Percentiles rank a stretch among this genome's conserved stretches.
phyloP scores from a whole-genome alignment of 1,140 invertebrate genomes.

The Sycobia sp. region DNA sequence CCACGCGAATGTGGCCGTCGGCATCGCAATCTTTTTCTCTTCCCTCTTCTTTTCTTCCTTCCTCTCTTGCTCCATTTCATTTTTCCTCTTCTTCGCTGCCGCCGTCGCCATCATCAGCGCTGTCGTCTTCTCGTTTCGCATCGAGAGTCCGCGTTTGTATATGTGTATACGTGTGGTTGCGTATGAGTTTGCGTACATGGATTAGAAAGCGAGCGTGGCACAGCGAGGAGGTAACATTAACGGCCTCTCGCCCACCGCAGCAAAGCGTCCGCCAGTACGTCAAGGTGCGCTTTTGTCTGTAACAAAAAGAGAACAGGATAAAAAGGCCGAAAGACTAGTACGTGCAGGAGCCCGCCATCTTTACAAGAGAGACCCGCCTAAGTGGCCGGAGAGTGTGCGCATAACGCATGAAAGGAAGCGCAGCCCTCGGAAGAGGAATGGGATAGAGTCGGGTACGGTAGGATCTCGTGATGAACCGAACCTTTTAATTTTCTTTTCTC shows the following conservation, averaged over 20 bases:
- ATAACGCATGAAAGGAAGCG: too few species aligned
- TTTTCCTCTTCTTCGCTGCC: not conserved
- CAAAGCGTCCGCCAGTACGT: conserved; percentile 89
- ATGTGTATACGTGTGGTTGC: not conserved
- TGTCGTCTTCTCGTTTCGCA: not conserved
- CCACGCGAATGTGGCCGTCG: not conserved
- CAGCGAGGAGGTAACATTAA: too few species aligned
- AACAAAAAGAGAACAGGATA: conserved; percentile 60
- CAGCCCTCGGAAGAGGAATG: too few species aligned
- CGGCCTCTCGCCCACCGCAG: conserved; percentile 90
- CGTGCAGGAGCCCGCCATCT: too few species aligned
- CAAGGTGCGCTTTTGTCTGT: conserved; percentile 92
- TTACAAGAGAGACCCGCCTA: too few species aligned
- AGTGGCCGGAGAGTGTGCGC: too few species aligned
- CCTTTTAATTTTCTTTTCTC: too few species aligned
- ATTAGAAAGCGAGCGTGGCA: too few species aligned
- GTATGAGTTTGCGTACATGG: not conserved
- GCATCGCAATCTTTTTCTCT: not conserved
- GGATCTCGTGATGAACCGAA: too few species aligned
- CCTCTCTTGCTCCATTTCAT: not conserved
- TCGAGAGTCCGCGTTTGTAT: not conserved
- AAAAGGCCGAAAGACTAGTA: conserved; percentile 2
- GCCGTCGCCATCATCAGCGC: not conserved
- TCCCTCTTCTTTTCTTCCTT: not conserved
- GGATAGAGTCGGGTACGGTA: too few species aligned